Conservation (phyloP, 2,888 invertebrate genomes). For the Phasia obesa region DNA sequence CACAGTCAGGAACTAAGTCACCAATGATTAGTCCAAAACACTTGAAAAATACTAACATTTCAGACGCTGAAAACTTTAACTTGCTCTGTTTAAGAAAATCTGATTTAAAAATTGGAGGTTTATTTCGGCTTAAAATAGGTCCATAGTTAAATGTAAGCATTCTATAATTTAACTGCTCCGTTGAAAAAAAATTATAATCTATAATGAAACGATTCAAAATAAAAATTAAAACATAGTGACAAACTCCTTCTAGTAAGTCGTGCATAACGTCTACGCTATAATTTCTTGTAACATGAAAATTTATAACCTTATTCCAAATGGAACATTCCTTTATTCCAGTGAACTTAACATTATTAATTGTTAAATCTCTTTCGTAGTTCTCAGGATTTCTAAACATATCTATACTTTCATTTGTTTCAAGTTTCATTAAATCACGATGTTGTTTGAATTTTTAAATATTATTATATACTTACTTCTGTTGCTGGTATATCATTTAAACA, state of each 20-base stretch:
- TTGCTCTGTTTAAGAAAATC: constrained; percentile 18
- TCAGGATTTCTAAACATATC: constrained; percentile 33
- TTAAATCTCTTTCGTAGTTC: constrained; percentile 36
- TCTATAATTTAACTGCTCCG: constrained; percentile 51
- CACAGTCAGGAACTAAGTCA: constrained; percentile 40
- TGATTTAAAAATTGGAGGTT: constrained; percentile 22
- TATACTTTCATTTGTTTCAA: no score
- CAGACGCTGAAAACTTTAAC: constrained; percentile 46
- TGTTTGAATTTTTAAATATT: no score
- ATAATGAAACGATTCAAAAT: constrained; percentile 49
- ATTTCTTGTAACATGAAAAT: constrained; percentile 54
- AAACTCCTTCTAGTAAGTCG: constrained; percentile 50
- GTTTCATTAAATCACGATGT: constrained; percentile 18
- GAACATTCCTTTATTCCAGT: constrained; percentile 46
- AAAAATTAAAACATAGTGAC: constrained; percentile 47
- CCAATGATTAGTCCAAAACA: constrained; percentile 42
- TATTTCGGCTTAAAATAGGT: constrained; percentile 34
- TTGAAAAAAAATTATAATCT: constrained; percentile 46
- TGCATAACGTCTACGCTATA: constrained; percentile 55
- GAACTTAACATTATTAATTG: constrained; percentile 23
- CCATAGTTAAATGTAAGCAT: constrained; percentile 51
- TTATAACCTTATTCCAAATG: constrained; percentile 39
- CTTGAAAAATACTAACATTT: constrained; percentile 43
- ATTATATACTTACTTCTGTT: no score
- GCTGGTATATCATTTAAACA: no score